Percentiles rank a stretch among this genome's conserved stretches.
These are phyloP conservation scores for Cheilosia scutellata DNA, from an alignment of 2,888 invertebrate species.

Conservation along the genomic window DNA sequence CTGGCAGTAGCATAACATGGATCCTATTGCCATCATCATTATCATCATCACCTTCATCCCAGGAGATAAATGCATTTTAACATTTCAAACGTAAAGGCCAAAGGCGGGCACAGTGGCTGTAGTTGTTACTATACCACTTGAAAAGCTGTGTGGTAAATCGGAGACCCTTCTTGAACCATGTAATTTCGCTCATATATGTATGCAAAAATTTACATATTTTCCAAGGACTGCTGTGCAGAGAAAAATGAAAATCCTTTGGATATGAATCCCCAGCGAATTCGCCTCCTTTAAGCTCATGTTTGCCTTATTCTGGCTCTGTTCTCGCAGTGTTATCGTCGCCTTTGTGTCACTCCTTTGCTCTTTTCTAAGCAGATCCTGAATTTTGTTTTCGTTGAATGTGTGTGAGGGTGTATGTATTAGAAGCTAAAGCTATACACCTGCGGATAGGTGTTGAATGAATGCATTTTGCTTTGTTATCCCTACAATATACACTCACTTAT, in stretches of 20 bases:
- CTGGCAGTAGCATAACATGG: conserved; percentile 58
- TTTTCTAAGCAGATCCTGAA: conserved; percentile 56
- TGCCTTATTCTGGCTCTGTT: conserved; percentile 58
- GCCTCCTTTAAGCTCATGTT: conserved; percentile 65
- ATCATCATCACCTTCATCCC: conserved; percentile 74
- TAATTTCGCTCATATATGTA: conserved; percentile 60
- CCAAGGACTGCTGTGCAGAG: conserved; percentile 52
- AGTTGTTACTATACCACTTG: conserved; percentile 44
- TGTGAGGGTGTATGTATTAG: conserved; percentile 16
- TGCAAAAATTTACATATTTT: conserved; percentile 67
- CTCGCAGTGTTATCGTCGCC: conserved; percentile 53
- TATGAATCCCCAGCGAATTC: conserved; percentile 64
- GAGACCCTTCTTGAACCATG: conserved; percentile 64
- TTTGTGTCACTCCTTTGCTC: conserved; percentile 62
- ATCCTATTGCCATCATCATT: conserved; percentile 72
- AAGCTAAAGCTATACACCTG: conserved; percentile 41
- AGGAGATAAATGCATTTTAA: conserved; percentile 75
- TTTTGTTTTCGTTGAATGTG: conserved; percentile 5
- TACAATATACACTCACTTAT: conserved; percentile 68
- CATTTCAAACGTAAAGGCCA: conserved; percentile 74
- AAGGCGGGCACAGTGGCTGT: conserved; percentile 57
- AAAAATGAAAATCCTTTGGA: conserved; percentile 67
- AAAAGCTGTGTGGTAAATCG: conserved; percentile 54
- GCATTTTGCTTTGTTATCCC: conserved; percentile 65
- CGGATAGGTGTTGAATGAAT: conserved; percentile 69